Evolutionary conservation across 1,140 invertebrate species (phyloP).

Genomic region (Drosophila aff.): DNA sequence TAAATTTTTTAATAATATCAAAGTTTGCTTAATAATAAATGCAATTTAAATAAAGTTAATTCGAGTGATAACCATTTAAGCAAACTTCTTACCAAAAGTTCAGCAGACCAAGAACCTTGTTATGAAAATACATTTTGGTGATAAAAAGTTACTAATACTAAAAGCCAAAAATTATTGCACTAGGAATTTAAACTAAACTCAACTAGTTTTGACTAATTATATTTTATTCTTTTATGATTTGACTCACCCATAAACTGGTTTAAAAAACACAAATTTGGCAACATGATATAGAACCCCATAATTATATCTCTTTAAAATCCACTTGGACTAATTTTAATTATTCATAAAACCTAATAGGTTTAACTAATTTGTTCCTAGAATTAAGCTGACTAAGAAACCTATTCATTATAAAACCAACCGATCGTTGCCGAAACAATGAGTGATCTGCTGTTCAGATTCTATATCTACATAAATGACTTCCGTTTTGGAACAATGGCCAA

Average conservation of each 20-base stretch:
- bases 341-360: not conserved
- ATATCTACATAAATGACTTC: slow-evolving; percentile 38
- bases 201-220: not conserved
- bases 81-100: not conserved
- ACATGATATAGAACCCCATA: not conserved
- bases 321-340: not conserved
- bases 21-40: not conserved
- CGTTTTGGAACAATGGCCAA: slow-evolving; percentile 59
- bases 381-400: not conserved
- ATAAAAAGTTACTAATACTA: not conserved
- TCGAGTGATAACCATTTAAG: not conserved
- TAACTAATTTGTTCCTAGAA: not conserved
- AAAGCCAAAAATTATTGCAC: too few species aligned
- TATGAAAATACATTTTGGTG: slow-evolving; percentile 1
- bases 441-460: slow-evolving; percentile 2
- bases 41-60: too few species aligned
- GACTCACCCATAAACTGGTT: not conserved
- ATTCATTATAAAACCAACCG: slow-evolving; percentile 5
- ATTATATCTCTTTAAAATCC: not conserved
- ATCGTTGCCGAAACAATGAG: slow-evolving; percentile 17
- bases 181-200: not conserved
- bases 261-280: too few species aligned
- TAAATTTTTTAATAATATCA: not conserved
- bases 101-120: not conserved
- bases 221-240: too few species aligned